phyloP scores from a whole-genome alignment of 1,140 invertebrate species.

The Leptoteleia sp. region DNA sequence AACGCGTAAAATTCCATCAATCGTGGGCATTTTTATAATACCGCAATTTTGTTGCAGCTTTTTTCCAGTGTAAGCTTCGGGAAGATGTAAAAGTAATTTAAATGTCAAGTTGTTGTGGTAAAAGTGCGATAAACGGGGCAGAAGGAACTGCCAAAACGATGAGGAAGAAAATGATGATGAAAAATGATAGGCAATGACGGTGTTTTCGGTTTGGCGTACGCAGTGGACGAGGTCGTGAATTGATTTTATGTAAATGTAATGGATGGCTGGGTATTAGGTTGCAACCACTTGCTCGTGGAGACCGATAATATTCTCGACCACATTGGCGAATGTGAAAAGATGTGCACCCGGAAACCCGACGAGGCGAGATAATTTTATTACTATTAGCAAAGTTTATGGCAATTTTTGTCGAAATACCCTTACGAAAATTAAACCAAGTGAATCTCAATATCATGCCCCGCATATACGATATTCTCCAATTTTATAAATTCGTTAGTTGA shows the following conservation, averaged over 20 bases:
- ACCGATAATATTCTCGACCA: conserved; percentile 36
- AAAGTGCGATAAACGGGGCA: conserved; percentile 7
- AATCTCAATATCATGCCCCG: too few relatives aligned
- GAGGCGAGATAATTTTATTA: conserved; percentile 22
- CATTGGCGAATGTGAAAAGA: conserved; percentile 11
- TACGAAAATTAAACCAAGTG: too few relatives aligned
- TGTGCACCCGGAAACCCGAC: conserved; percentile 15
- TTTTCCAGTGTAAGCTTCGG: too few relatives aligned
- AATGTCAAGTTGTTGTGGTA: not conserved
- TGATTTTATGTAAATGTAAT: conserved; percentile 61
- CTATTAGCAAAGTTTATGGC: conserved; percentile 11
- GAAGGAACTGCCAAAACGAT: conserved; percentile 2
- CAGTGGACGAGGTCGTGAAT: conserved; percentile 37
- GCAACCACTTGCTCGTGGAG: conserved; percentile 22
- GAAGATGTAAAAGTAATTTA: too few relatives aligned
- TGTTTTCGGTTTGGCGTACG: conserved; percentile 37
- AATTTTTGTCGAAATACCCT: too few relatives aligned
- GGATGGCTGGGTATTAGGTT: conserved; percentile 37
- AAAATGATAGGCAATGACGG: too few relatives aligned
- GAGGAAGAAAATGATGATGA: too few relatives aligned
- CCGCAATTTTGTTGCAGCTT: too few relatives aligned
- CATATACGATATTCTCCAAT: too few relatives aligned
- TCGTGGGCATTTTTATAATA: too few relatives aligned
- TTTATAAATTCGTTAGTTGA: too few relatives aligned
- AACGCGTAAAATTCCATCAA: too few relatives aligned